Conservation (phyloP, 2,797 vertebrate genomes). For the Ammospiza maritima region DNA sequence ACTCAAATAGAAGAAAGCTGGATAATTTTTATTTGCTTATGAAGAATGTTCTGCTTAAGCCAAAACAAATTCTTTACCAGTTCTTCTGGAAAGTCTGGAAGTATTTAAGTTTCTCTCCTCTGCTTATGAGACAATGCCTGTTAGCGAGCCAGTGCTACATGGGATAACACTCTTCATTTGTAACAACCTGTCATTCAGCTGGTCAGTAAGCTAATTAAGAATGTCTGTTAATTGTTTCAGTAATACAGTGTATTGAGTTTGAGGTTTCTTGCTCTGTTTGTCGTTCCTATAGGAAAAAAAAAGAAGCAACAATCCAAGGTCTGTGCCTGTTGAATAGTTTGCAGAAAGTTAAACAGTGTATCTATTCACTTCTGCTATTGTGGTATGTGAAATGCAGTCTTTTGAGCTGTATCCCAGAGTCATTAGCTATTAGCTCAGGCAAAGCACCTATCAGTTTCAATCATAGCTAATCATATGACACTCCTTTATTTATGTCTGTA, state of each 20-base stretch:
- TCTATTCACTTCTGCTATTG: constrained; percentile 57
- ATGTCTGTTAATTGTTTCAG: constrained; percentile 27
- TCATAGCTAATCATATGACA: constrained; percentile 27
- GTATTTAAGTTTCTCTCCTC: constrained; percentile 76
- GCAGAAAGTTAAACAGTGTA: constrained; percentile 52
- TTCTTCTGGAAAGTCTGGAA: constrained; percentile 82
- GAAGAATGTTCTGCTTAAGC: constrained; percentile 79
- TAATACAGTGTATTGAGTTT: constrained; percentile 29
- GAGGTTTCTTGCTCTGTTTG: constrained; percentile 20
- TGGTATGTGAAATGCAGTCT: constrained; percentile 49
- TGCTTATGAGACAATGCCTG: constrained; percentile 76
- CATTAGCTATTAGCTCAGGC: constrained; percentile 55
- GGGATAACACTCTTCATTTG: constrained; percentile 32
- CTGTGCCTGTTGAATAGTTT: constrained; percentile 49
- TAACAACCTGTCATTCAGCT: constrained; percentile 49
- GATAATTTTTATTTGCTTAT: constrained; percentile 72
- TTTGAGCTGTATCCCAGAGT: constrained; percentile 57
- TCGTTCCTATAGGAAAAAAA: background rate
- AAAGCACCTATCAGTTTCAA: constrained; percentile 58
- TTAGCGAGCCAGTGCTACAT: constrained; percentile 59
- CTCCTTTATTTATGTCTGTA: constrained; percentile 12
- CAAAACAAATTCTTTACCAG: constrained; percentile 82
- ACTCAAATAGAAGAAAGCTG: constrained; percentile 78
- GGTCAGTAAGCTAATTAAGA: constrained; percentile 35
- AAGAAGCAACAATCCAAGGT: constrained; percentile 22